Evolutionary conservation across 64 coral and sea anemone genomes (phyloP).

Genomic region (Stichodactyla mertensii): DNA sequence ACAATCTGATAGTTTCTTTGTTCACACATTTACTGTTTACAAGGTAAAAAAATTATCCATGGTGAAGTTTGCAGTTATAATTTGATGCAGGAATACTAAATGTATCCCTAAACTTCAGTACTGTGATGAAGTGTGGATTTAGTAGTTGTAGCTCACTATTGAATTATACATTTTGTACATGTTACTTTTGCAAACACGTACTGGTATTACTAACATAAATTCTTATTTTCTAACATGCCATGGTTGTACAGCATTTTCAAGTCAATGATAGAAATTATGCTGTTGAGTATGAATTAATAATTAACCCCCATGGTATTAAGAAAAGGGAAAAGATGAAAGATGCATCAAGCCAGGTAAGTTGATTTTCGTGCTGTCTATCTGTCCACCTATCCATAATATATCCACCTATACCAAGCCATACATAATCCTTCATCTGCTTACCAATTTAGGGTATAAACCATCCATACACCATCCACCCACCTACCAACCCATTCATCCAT

Average conservation of each 20-base stretch:
- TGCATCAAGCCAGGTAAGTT: slow-evolving; percentile 24
- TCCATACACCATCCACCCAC: neutral
- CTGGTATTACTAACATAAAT: no score
- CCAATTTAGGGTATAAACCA: no score
- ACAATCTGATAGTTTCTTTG: slow-evolving; percentile 58
- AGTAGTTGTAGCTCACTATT: no score
- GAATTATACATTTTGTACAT: no score
- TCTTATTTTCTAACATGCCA: neutral
- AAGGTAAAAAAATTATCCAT: slow-evolving; percentile 46
- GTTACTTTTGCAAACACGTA: neutral
- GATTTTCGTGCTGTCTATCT: no score
- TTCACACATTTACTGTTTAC: slow-evolving; percentile 61
- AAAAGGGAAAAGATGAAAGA: slow-evolving; percentile 46
- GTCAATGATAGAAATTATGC: slow-evolving; percentile 5
- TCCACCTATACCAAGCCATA: no score
- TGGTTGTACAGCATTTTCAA: neutral
- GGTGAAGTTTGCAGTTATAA: neutral
- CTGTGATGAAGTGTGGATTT: no score
- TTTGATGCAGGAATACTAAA: no score
- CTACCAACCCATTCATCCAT: no score
- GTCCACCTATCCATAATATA: no score
- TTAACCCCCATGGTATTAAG: slow-evolving; percentile 75
- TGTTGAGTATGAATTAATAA: slow-evolving; percentile 53
- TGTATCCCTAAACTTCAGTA: no score
- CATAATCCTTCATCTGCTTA: no score